These are phyloP conservation scores for Puntigrus tetrazona DNA, from an alignment of 2,113 vertebrate genomes.

Conservation along the genomic window DNA sequence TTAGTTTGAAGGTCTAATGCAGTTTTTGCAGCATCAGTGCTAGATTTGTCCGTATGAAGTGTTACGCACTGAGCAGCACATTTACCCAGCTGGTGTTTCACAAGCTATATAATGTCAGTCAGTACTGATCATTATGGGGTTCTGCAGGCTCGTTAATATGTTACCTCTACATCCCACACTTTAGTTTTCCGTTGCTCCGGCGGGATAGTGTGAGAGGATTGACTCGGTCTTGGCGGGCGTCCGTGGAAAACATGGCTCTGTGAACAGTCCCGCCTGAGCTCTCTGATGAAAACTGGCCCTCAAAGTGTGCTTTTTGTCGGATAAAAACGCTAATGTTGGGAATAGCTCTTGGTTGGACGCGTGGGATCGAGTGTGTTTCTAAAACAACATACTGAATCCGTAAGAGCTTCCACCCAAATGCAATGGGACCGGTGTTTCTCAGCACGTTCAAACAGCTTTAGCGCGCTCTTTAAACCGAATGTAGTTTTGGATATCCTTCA, in stretches of 20 bases:
- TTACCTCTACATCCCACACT: background rate
- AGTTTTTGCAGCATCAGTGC: background rate
- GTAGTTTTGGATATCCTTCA: constrained; percentile 36
- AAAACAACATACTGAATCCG: background rate
- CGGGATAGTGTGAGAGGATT: constrained; percentile 9
- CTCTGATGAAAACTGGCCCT: background rate
- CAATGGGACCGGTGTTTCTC: background rate
- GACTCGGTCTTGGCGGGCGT: constrained; percentile 44
- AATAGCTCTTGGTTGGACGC: background rate
- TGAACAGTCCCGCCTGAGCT: background rate
- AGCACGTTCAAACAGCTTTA: constrained; percentile 46
- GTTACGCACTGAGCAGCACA: background rate
- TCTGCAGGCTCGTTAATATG: background rate
- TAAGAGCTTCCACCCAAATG: background rate
- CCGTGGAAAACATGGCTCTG: constrained; percentile 53
- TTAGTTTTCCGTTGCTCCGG: constrained; percentile 20
- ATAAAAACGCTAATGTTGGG: background rate
- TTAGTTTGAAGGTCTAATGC: background rate
- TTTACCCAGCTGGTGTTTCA: constrained; percentile 28
- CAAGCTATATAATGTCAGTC: constrained; percentile 6
- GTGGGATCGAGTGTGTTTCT: constrained; percentile 3
- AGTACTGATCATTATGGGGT: background rate
- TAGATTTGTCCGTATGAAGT: background rate
- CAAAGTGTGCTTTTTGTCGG: background rate
- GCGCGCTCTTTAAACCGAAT: constrained; percentile 61